Percentiles rank a stretch among this genome's conserved stretches.
phyloP scores from a whole-genome alignment of 2,888 invertebrate genomes.

The Drosophila mulleri region DNA sequence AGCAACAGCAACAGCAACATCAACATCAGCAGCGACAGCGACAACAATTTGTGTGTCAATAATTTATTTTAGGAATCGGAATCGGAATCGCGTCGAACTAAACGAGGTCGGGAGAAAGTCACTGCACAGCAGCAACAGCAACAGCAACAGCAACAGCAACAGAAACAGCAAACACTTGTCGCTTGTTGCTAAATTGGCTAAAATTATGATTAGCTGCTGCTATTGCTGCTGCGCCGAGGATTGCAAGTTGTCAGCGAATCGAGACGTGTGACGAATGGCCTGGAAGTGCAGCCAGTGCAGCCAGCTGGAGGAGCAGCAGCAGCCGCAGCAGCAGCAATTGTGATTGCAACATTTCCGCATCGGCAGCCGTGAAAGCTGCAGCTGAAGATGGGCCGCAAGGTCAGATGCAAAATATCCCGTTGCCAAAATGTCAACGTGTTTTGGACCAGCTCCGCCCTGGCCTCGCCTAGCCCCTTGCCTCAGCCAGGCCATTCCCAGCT shows the following conservation, averaged over 20 bases:
- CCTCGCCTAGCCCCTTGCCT: neutral
- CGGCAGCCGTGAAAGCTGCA: constrained; percentile 44
- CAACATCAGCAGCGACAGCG: constrained; percentile 30
- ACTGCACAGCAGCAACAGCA: constrained; percentile 50
- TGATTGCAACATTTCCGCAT: constrained; percentile 63
- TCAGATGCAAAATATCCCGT: constrained; percentile 27
- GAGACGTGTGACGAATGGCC: constrained; percentile 77
- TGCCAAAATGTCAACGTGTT: constrained; percentile 14
- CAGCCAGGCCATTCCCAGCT: constrained; percentile 26
- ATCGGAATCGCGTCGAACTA: constrained; percentile 64
- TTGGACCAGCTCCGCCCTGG: neutral
- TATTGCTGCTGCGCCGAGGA: constrained; percentile 52
- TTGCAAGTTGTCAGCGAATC: constrained; percentile 72
- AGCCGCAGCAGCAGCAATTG: constrained; percentile 20
- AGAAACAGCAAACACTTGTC: constrained; percentile 68
- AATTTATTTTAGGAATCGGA: constrained; percentile 74
- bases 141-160: constrained; percentile 26
- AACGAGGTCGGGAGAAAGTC: constrained; percentile 77
- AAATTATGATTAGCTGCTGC: constrained; percentile 66
- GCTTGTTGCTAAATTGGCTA: constrained; percentile 68
- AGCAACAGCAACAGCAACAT: constrained; percentile 1
- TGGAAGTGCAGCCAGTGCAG: constrained; percentile 72
- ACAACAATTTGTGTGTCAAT: constrained; percentile 69
- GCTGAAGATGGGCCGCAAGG: constrained; percentile 40
- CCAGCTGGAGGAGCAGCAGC: constrained; percentile 40